Base-by-base conservation (phyloP, 2,797 vertebrate genomes). In the Acanthiza pusilla region DNA sequence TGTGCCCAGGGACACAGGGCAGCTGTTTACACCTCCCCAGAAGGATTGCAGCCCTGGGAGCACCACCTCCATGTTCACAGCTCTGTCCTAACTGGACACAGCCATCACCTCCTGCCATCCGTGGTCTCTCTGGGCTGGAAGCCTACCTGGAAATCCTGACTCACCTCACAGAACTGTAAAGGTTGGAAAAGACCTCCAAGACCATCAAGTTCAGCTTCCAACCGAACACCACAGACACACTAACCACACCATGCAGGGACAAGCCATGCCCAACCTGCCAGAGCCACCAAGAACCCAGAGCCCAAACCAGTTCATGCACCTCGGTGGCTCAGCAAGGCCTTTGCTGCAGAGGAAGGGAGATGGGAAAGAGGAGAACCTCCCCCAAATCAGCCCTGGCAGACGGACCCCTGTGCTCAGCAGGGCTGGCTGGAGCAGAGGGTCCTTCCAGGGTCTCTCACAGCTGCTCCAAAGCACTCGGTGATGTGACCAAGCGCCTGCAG, bases 211-310 rank as follows among this genome's bases (percentile, higher is more conserved):
- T 45, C 25, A 47, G 26, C n/a, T 51, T 40, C 34, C n/a, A 40
- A 1, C 29, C 6, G 2, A 53, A 26, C 0, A 9, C 18, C 36
- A 51, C 4, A 11, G 40, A 10, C 48, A 30, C 62, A 10, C 22
- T 9, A 4, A 30, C 36, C 10, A 3, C 0, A 1, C 3, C 20
- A 38, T 4, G 42, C 12, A 5, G 36, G 57, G 27, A 40, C 11
- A 1, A 0, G 8, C 20, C 58, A 19, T 2, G 6, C 6, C 48
- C 36, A 38, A 3, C 9, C 74, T 18, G 40, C 21, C 66, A 43
- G 58, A 82, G 62, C 50, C 75, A 70, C 80, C 54, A 47, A n/a
- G 54, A 40, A 19, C 19, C 32, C 61, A 11, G 32, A 57, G 61
- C 0, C 51, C 47, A 20, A n/a, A 34, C 5, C 4, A 4, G 30